Percentiles rank a stretch among this genome's conserved stretches.
Evolutionary conservation across 2,113 vertebrate species (phyloP).

Genomic region (human): GRCh38 chr5:167672001-167672500

Average conservation of each 20-base stretch:
- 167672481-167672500: background rate
- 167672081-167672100: background rate
- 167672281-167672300: no score
- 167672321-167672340: background rate
- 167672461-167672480: background rate
- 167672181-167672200: background rate
- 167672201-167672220: background rate
- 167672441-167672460: background rate
- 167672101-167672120: background rate
- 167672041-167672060: background rate
- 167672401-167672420: background rate
- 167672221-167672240: background rate
- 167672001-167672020: background rate
- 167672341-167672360: background rate
- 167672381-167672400: background rate
- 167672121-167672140: background rate
- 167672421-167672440: background rate
- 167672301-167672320: no score
- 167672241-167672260: background rate
- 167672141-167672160: background rate
- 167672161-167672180: background rate
- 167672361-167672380: background rate
- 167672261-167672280: background rate
- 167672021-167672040: background rate
- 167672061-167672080: background rate